Evolutionary conservation across 2,797 vertebrate genomes (phyloP), one percentile per base, ranked within the genome.

Genomic region (Capromys pilorides): DNA sequence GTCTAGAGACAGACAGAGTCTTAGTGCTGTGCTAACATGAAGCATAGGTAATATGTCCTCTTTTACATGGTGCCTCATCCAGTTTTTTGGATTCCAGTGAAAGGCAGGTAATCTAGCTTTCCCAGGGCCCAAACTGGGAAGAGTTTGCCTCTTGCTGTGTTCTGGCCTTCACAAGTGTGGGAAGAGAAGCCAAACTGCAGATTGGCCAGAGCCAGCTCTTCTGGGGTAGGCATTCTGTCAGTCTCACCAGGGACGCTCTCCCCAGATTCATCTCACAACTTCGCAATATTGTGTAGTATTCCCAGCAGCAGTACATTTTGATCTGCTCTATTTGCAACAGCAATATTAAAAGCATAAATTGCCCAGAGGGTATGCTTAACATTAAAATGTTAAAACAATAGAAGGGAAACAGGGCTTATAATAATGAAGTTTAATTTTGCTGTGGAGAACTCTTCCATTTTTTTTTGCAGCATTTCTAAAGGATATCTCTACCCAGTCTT

Each of bases 271-370:
- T 2, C 78, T 85, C 10, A 61, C 62, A 96, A 57, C 81, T 94
- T 93, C 21, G 64, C 49, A 93, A 18, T 96, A 83, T 85, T 89
- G 67, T 66, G 6, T 75, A 81, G 24, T 64, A 83, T 94, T 93
- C 84, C 90, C 78, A 62, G 16, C 0, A 59, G 85, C 54, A 61
- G 14, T 64, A 57, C 28, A 26, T 85, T 95, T 93, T 95, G 93
- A 95, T 93, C 86, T 91, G 51, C 57, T 94, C 45, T 93, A 0
- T 94, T 94, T 91, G 90, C 54, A 90, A 95, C 75, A 88, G 45
- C 75, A 80, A 67, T 96, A 94, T 97, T 95, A 96, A 95, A 95
- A 94, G 59, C 87, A 94, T 86, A 96, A 86, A 90, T 95, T 78
- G 51, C 79, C 94, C 85, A 80, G 86, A 94, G 75, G 89, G 75